A percentile compares a stretch with the other conserved stretches of the same genome.
These are phyloP conservation scores for Wiebesia pumilae DNA, from an alignment of 1,140 invertebrate species.

Conservation along the genomic window DNA sequence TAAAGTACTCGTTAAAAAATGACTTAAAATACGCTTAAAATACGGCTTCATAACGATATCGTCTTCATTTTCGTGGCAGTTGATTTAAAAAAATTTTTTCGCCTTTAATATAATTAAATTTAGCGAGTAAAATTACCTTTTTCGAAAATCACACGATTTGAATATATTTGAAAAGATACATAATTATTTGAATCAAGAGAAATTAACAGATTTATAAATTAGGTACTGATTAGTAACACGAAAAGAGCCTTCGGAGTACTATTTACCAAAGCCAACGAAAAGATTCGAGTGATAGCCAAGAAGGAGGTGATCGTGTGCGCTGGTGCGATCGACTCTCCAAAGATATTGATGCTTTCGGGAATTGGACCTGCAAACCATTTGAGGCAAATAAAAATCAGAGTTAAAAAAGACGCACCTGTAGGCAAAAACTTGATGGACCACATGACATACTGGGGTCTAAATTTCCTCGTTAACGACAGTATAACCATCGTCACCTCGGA, in stretches of 20 bases:
- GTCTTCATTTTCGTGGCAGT: no score
- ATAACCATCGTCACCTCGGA: neutral
- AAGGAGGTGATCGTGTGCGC: slow-evolving; percentile 83
- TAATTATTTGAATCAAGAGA: neutral
- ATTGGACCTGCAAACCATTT: slow-evolving; percentile 79
- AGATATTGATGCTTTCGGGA: slow-evolving; percentile 83
- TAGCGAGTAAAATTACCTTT: neutral
- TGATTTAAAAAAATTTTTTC: no score
- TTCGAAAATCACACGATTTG: neutral
- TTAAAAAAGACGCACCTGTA: slow-evolving; percentile 75
- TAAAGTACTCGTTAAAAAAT: no score
- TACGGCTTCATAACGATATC: no score
- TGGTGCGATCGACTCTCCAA: slow-evolving; percentile 83
- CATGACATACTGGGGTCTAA: slow-evolving; percentile 55
- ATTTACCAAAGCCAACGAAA: slow-evolving; percentile 66
- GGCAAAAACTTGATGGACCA: slow-evolving; percentile 79
- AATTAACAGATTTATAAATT: neutral
- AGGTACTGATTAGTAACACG: slow-evolving; percentile 75
- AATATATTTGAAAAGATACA: no score
- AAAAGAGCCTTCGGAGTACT: slow-evolving; percentile 77
- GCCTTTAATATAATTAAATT: neutral
- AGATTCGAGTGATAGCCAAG: slow-evolving; percentile 32
- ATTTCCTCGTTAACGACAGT: slow-evolving; percentile 21
- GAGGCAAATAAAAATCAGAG: slow-evolving; percentile 65
- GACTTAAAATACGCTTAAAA: no score